Base-by-base conservation (phyloP, 2,113 vertebrate species). In the Catharus bicknelli region DNA sequence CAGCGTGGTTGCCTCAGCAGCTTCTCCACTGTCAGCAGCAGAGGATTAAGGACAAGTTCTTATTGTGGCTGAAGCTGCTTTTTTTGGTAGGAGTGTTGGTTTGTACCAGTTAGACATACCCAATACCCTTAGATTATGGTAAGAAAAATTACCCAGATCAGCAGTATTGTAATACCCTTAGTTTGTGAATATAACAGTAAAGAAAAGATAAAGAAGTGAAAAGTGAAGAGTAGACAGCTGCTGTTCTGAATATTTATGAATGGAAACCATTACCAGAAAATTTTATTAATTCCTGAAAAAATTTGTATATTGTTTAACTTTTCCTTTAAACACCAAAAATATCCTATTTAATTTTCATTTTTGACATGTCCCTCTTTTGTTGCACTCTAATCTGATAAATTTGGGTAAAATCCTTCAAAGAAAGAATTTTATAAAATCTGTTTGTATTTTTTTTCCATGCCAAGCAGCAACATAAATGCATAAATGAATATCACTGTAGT, bases 1-100 rank as follows among this genome's bases (percentile, higher is more conserved):
- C 36, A n/a, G 14, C 0, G 0, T 27, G 13, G 13, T 36, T 67
- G 9, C 40, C 16, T 43, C 74, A 10, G 38, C 7, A 16, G 34
- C 15, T 74, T 66, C 57, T 79, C n/a, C 12, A 40, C 26, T 4
- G 0, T 7, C 0, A 0, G 38, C 29, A 55, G 36, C 16, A 45
- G 29, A 22, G 26, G 15, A 57, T 2, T 6, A 34, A 83, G 29
- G 29, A 34, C 22, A 88, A 80, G 43, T 8, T 10, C 4, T 22
- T 58, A 0, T 6, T 19, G 51, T 25, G 32, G 50, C 36, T 53
- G n/a, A 68, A 26, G 21, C 8, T 25, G 32, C 14, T 66, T 23
- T 63, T 38, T 81, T 55, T 30, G 20, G 8, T 51, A 58, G 32
- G 20, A 59, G 5, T 13, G 32, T 16, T 83, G 43, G 8, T 13